These are phyloP conservation scores for Percopsis omiscomaycus DNA, from an alignment of 2,797 vertebrate genomes.

Conservation along the genomic window DNA sequence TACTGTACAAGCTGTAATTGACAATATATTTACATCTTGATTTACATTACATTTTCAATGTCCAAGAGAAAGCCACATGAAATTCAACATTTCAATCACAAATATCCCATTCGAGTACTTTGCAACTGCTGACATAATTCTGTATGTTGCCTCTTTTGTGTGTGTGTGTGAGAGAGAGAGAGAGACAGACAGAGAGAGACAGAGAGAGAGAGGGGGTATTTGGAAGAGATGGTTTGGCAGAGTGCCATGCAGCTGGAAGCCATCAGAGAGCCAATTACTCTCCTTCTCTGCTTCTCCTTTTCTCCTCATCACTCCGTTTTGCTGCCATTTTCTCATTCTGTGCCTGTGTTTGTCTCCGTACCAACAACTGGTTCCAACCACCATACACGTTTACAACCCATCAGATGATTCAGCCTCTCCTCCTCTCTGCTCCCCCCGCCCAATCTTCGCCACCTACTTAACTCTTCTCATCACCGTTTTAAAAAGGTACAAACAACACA, in stretches of 20 bases:
- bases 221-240: slow-evolving; percentile 76
- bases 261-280: slow-evolving; percentile 95
- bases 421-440: slow-evolving; percentile 2
- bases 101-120: slow-evolving; percentile 43
- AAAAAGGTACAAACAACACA: slow-evolving; percentile 4
- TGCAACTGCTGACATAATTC: slow-evolving; percentile 36
- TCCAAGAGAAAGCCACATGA: slow-evolving; percentile 5
- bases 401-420: background rate
- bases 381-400: background rate
- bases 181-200: no score
- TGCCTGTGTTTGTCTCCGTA: background rate
- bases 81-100: slow-evolving; percentile 40
- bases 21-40: slow-evolving; percentile 6
- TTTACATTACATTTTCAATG: slow-evolving; percentile 6
- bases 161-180: slow-evolving; percentile 16
- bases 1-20: no score
- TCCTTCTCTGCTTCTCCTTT: slow-evolving; percentile 79
- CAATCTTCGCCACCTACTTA: slow-evolving; percentile 15
- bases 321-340: slow-evolving; percentile 16
- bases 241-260: slow-evolving; percentile 91
- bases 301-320: slow-evolving; percentile 43
- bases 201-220: background rate
- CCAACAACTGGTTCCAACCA: slow-evolving; percentile 25
- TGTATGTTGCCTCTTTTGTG: slow-evolving; percentile 9
- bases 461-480: slow-evolving; percentile 16